Conservation (phyloP, 2,888 invertebrate species). For the Xestia xanthographa region DNA sequence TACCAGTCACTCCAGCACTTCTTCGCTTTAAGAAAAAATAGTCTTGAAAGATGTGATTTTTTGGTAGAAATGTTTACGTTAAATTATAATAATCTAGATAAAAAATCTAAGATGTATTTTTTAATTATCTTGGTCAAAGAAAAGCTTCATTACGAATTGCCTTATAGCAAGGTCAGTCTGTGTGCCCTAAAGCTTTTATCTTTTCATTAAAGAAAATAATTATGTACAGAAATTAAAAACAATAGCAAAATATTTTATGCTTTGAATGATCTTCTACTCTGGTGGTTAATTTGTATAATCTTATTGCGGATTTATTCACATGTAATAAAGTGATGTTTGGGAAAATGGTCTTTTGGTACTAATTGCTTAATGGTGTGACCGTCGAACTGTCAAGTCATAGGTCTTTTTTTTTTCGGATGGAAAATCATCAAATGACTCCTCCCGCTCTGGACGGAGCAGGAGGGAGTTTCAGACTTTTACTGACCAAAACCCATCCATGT, state of each 20-base stretch:
- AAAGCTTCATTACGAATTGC: slow-evolving; percentile 10
- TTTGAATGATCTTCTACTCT: neutral
- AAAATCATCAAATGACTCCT: too few species aligned
- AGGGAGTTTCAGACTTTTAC: too few species aligned
- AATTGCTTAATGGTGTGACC: too few species aligned
- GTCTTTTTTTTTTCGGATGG: too few species aligned
- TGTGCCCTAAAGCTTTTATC: neutral
- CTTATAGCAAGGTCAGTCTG: neutral
- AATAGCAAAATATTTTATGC: neutral
- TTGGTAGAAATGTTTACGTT: neutral
- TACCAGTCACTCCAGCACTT: neutral
- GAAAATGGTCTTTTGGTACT: neutral
- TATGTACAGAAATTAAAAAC: neutral
- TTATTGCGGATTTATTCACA: neutral
- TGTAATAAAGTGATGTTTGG: neutral
- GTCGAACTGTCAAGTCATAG: too few species aligned
- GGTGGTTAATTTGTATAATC: neutral
- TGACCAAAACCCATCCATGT: too few species aligned
- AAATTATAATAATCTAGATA: slow-evolving; percentile 6
- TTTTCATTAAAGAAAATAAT: neutral
- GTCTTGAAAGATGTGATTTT: neutral
- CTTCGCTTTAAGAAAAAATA: neutral
- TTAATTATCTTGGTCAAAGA: slow-evolving; percentile 19
- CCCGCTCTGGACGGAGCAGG: too few species aligned
- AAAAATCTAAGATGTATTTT: slow-evolving; percentile 5